Evolutionary conservation across 1,140 invertebrate species (phyloP).

Genomic region (Mizuhopecten yessoensis): DNA sequence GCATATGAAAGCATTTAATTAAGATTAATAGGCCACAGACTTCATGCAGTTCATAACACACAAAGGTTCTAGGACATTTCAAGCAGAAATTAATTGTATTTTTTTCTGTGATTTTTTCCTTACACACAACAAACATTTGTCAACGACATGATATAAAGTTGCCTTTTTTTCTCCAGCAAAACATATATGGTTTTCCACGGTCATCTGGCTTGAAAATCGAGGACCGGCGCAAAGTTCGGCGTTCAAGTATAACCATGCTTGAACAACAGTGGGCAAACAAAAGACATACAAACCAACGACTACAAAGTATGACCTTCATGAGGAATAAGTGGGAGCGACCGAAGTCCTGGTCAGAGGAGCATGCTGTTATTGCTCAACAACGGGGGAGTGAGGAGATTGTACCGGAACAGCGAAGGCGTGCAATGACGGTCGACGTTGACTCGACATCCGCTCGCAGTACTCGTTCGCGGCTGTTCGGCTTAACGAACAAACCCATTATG

Average conservation of each 20-base stretch:
- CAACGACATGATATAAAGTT: too few relatives aligned
- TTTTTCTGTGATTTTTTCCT: too few relatives aligned
- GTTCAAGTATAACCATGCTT: background rate
- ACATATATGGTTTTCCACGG: background rate
- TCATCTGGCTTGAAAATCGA: background rate
- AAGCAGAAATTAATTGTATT: too few relatives aligned
- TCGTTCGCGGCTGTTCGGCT: background rate
- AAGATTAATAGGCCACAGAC: too few relatives aligned
- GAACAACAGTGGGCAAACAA: conserved; percentile 46
- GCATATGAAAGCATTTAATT: too few relatives aligned
- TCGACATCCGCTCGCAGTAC: background rate
- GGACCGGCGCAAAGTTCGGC: background rate
- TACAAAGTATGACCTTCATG: conserved; percentile 58
- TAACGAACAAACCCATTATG: background rate
- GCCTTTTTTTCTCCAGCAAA: background rate
- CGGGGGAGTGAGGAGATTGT: background rate
- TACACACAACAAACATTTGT: too few relatives aligned
- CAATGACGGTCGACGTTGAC: background rate
- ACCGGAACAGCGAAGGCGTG: background rate
- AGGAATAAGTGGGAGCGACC: conserved; percentile 53
- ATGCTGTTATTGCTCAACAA: conserved; percentile 9
- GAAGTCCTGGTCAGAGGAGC: conserved; percentile 52
- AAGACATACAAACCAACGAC: conserved; percentile 43
- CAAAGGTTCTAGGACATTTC: too few relatives aligned
- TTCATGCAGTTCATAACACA: too few relatives aligned